A percentile compares a stretch with the other conserved stretches of the same genome.
These are phyloP conservation scores for Perizoma flavofasciatum DNA, from an alignment of 2,888 invertebrate species.

Conservation along the genomic window DNA sequence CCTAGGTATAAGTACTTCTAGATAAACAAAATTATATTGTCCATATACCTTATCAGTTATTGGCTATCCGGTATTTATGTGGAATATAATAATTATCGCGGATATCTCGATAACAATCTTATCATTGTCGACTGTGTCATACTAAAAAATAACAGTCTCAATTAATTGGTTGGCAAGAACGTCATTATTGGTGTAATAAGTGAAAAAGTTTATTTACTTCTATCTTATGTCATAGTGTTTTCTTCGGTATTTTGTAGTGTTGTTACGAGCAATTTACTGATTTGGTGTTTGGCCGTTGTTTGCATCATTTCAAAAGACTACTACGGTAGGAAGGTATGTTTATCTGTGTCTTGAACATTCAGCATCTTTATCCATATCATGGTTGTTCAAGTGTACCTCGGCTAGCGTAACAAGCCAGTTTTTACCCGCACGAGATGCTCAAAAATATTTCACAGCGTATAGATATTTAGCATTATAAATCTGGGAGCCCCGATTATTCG, in stretches of 20 bases:
- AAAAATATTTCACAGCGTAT: no score
- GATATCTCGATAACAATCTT: slow-evolving; percentile 44
- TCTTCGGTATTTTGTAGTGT: not conserved
- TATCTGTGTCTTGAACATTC: no score
- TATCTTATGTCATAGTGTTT: not conserved
- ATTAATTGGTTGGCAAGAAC: slow-evolving; percentile 29
- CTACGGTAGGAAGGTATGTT: no score
- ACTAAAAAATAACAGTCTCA: slow-evolving; percentile 45
- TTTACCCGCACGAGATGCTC: no score
- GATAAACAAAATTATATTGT: not conserved
- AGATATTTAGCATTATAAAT: no score
- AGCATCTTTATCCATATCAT: no score
- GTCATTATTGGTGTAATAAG: slow-evolving; percentile 1
- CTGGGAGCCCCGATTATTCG: no score
- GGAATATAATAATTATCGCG: slow-evolving; percentile 52
- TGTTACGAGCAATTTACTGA: no score
- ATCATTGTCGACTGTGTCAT: slow-evolving; percentile 45
- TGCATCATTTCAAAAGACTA: no score
- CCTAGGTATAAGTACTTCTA: not conserved
- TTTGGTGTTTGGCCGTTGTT: no score
- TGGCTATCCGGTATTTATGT: slow-evolving; percentile 35
- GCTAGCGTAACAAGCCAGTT: no score
- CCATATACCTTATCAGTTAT: slow-evolving; percentile 14
- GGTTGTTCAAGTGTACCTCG: no score
- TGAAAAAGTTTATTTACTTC: not conserved